A percentile compares a stretch with the other conserved stretches of the same genome.
These are phyloP conservation scores for Zygothrica quintamaculata DNA, from an alignment of 2,888 invertebrate species.

Conservation along the genomic window DNA sequence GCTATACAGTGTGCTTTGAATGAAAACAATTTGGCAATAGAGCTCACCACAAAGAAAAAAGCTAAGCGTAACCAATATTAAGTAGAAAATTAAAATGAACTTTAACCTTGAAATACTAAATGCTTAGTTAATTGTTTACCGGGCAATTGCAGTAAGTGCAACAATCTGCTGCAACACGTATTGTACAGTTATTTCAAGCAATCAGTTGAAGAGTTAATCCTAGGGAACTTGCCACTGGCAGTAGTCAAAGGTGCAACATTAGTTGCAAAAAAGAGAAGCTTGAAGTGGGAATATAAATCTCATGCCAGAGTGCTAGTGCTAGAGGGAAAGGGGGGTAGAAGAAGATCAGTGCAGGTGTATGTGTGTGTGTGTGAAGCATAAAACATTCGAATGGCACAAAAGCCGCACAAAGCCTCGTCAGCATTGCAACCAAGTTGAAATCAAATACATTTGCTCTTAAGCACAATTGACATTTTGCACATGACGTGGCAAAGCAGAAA, in stretches of 20 bases:
- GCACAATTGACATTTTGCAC: slow-evolving; percentile 78
- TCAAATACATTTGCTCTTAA: slow-evolving; percentile 76
- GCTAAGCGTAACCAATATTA: no score
- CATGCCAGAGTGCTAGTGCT: slow-evolving; percentile 37
- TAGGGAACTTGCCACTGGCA: slow-evolving; percentile 1
- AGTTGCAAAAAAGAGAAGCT: slow-evolving; percentile 21
- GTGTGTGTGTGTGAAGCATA: slow-evolving; percentile 1
- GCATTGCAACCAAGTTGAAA: slow-evolving; percentile 59
- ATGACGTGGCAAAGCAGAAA: slow-evolving; percentile 65
- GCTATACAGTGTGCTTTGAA: slow-evolving; percentile 29
- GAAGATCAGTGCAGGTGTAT: not conserved
- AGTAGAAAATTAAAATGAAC: not conserved
- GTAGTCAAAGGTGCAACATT: slow-evolving; percentile 11
- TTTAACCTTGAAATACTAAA: no score
- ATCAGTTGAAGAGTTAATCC: slow-evolving; percentile 27
- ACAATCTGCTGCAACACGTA: no score
- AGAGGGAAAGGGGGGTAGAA: not conserved
- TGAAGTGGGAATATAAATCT: slow-evolving; percentile 23
- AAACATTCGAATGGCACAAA: slow-evolving; percentile 17
- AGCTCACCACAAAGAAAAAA: no score
- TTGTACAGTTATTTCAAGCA: slow-evolving; percentile 6
- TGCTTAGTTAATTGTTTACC: no score
- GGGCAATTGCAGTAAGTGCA: no score
- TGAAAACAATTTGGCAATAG: slow-evolving; percentile 50
- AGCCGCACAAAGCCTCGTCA: slow-evolving; percentile 43